Base-by-base conservation (phyloP, 37 sponge, comb jelly and placozoan species). In the Tethya wilhelma region DNA sequence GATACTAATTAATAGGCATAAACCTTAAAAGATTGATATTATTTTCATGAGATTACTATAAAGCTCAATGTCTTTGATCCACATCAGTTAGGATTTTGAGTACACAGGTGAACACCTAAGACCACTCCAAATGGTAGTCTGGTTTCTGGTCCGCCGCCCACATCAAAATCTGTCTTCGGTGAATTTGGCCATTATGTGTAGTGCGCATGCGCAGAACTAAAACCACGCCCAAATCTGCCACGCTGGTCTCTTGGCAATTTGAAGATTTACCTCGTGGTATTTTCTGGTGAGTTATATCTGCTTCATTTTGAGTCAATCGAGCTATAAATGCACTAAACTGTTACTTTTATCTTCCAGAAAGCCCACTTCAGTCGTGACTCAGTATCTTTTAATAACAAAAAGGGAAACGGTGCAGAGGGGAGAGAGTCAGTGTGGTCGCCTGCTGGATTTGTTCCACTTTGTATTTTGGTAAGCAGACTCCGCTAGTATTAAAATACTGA, bases 261-360 rank as follows among this genome's bases (percentile, higher is more conserved):
- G 9, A 14, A 19, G 53, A 19, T 14, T 19, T 9, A 49, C 53
- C 53, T 49, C 53, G 14, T 49, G 53, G 53, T 9, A 19, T 19
- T 49, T 49, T 49, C 53, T 33, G 66, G 66, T 64, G 36, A 32
- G 66, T 64, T 64, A 34, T 64, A 64, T 64, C 66, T 64, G 7
- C 66, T 29, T 64, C 32, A 3, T 29, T 28, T 64, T 31, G 33
- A 33, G 19, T 29, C 34, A 64, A 31, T 64, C 5, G 26, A 33
- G 31, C 31, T 32, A 64, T 64, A 33, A 33, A 2, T 64, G 66
- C 34, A 20, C 2, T 32, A 30, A 30, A 64, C 4, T n/a, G n/a
- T n/a, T n/a, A n/a, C n/a, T n/a, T n/a, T 29, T 2, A 2, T 64
- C 66, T 49, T 14, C 14, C 53, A 49, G 31, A 32, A 29, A 29